phyloP scores from a whole-genome alignment of 2,797 vertebrate species.

The Brotula barbata region DNA sequence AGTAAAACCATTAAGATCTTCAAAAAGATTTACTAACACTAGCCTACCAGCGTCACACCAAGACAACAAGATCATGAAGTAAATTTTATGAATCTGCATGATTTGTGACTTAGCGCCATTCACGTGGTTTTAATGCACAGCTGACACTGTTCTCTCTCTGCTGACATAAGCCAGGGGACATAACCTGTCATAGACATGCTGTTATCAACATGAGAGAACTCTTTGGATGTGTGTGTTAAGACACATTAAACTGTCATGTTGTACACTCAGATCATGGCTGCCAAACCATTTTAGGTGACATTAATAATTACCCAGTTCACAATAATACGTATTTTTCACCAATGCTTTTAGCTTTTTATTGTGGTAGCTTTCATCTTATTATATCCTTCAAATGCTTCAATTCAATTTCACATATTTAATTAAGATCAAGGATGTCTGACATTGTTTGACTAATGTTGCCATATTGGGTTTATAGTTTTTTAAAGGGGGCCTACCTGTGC shows the following conservation, averaged over 20 bases:
- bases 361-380: too few species aligned
- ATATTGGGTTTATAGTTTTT: background rate
- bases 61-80: background rate
- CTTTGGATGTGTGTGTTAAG: background rate
- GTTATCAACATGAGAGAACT: background rate
- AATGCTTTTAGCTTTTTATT: too few species aligned
- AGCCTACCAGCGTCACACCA: background rate
- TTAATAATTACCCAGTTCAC: too few species aligned
- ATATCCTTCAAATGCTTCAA: too few species aligned
- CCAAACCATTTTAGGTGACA: background rate
- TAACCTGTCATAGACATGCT: background rate
- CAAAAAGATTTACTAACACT: background rate
- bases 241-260: background rate
- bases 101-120: background rate
- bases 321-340: too few species aligned
- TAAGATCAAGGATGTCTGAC: too few species aligned
- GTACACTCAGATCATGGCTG: background rate
- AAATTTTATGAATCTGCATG: too few species aligned
- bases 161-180: background rate
- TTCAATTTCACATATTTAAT: too few species aligned
- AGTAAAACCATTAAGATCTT: background rate
- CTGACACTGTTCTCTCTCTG: background rate
- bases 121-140: background rate
- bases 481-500: slow-evolving; percentile 87
- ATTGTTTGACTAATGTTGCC: background rate